Conservation (phyloP, 2,113 vertebrate species). For the Podiceps cristatus region DNA sequence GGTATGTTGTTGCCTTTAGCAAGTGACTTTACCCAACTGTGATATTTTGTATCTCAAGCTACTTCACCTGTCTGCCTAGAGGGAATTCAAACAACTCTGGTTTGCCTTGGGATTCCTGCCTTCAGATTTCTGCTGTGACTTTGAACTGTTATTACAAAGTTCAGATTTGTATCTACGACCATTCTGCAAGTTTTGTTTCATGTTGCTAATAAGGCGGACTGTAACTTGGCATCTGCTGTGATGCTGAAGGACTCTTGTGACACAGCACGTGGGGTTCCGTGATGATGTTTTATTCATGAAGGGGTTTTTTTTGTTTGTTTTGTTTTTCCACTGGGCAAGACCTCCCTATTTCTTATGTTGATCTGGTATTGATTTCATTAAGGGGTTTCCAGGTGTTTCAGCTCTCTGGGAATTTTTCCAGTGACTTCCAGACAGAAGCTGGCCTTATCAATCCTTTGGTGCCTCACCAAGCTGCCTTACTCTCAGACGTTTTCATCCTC, state of each 20-base stretch:
- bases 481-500: conserved; percentile 9
- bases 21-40: background rate
- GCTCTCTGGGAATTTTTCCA: conserved; percentile 1
- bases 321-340: background rate
- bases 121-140: background rate
- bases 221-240: background rate
- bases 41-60: background rate
- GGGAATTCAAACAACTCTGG: background rate
- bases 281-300: background rate
- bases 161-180: background rate
- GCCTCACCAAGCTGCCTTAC: background rate
- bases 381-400: conserved; percentile 11
- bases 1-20: background rate
- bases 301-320: background rate
- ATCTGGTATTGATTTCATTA: background rate
- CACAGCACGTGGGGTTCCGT: accelerated
- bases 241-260: background rate
- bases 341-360: background rate
- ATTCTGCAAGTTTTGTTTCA: background rate
- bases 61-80: background rate
- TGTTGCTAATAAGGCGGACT: background rate
- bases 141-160: background rate
- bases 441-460: background rate
- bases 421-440: conserved; percentile 27
- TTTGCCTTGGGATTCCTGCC: background rate